Conservation (phyloP, 2,888 invertebrate genomes). For the Hemithea aestivaria region DNA sequence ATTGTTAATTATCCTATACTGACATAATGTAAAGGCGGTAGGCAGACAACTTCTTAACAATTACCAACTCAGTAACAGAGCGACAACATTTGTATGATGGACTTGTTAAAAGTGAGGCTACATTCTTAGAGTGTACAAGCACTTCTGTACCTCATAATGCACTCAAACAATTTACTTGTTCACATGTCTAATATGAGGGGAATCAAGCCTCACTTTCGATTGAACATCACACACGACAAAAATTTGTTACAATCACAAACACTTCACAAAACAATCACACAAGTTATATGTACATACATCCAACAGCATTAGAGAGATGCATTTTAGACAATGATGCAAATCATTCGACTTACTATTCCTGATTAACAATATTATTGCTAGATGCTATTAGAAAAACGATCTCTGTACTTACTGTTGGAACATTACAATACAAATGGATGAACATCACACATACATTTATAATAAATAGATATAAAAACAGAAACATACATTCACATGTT, state of each 20-base stretch:
- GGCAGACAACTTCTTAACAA: slow-evolving; percentile 75
- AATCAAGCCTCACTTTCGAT: slow-evolving; percentile 18
- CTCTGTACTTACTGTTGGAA: slow-evolving; percentile 47
- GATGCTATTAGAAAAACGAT: slow-evolving; percentile 32
- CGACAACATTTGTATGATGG: slow-evolving; percentile 23
- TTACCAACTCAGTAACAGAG: slow-evolving; percentile 75
- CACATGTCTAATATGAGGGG: not conserved
- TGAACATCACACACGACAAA: slow-evolving; percentile 4
- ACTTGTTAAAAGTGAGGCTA: slow-evolving; percentile 15
- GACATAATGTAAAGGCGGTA: slow-evolving; percentile 78
- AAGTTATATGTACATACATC: slow-evolving; percentile 17
- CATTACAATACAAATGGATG: slow-evolving; percentile 15
- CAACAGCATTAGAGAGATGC: slow-evolving; percentile 39
- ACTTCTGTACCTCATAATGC: not conserved
- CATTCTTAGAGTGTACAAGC: slow-evolving; percentile 4
- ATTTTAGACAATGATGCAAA: slow-evolving; percentile 9
- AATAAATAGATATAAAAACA: slow-evolving; percentile 60
- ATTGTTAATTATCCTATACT: slow-evolving; percentile 70
- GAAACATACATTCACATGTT: slow-evolving; percentile 46
- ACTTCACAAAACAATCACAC: slow-evolving; percentile 25
- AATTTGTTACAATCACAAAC: slow-evolving; percentile 6
- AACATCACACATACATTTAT: slow-evolving; percentile 38
- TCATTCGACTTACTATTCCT: slow-evolving; percentile 2
- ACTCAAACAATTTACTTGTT: not conserved
- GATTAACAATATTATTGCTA: slow-evolving; percentile 32